These are phyloP conservation scores for Tonatia bakeri DNA, from an alignment of 2,113 vertebrate genomes.

Conservation along the genomic window DNA sequence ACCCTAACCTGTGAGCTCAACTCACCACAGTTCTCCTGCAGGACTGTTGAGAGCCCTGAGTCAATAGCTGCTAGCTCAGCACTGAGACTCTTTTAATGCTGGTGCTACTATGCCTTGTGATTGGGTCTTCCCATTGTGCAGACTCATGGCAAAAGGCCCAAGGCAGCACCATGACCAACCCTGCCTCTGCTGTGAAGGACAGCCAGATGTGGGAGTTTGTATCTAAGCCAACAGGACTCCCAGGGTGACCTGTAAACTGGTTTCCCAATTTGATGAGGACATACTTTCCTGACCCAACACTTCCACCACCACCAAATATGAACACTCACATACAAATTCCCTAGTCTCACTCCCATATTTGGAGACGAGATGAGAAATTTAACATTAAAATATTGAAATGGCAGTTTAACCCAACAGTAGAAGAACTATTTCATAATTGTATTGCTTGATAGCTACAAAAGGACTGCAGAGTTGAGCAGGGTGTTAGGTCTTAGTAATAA, in stretches of 20 bases:
- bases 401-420: background rate
- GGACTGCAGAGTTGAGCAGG: background rate
- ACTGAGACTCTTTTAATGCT: background rate
- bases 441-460: slow-evolving; percentile 4
- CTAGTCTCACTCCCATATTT: background rate
- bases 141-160: background rate
- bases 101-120: background rate
- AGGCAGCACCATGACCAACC: background rate
- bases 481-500: background rate
- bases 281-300: background rate
- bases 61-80: background rate
- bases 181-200: background rate
- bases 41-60: background rate
- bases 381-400: background rate
- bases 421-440: background rate
- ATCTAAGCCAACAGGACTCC: background rate
- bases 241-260: background rate
- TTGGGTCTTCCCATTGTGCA: background rate
- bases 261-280: background rate
- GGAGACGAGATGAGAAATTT: background rate
- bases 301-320: background rate
- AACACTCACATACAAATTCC: background rate
- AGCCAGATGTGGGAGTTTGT: background rate
- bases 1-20: background rate
- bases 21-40: background rate